These are phyloP conservation scores for Ianthella basta DNA, from an alignment of 37 sponge, comb jelly and placozoan species.

Conservation along the genomic window DNA sequence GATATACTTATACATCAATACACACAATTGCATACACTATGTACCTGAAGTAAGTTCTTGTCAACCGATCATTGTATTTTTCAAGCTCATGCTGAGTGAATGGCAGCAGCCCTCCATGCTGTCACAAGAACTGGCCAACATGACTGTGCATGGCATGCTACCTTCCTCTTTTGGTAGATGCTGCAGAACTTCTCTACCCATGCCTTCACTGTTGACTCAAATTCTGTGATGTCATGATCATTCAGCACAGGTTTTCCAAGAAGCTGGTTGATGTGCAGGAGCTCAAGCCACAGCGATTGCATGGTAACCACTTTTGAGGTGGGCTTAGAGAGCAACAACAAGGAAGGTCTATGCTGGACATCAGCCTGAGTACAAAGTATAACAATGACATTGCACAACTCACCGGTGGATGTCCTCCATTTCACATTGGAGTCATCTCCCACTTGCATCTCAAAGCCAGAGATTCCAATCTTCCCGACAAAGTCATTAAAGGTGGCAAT, in stretches of 20 bases:
- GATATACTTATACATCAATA: too few species aligned
- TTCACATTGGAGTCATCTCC: background rate
- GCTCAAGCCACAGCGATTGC: conserved; percentile 20
- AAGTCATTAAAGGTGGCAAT: conserved; percentile 7
- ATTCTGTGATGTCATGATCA: background rate
- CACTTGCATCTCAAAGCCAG: background rate
- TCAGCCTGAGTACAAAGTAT: background rate
- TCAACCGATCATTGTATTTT: background rate
- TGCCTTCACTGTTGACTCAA: background rate
- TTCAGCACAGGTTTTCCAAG: background rate
- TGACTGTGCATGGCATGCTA: conserved; percentile 22
- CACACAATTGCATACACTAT: too few species aligned
- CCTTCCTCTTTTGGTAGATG: background rate
- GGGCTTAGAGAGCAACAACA: background rate
- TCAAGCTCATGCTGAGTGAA: conserved; percentile 31
- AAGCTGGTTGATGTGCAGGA: background rate
- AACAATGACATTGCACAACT: too few species aligned
- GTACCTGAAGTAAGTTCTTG: too few species aligned
- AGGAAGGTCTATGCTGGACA: background rate
- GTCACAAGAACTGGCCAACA: conserved; percentile 11
- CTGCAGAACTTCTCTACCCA: background rate
- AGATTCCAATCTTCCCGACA: background rate
- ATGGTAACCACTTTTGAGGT: background rate
- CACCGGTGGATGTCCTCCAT: conserved; percentile 20
- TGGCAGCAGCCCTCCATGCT: conserved; percentile 11